Evolutionary conservation across 1,140 invertebrate genomes (phyloP), one percentile per base, ranked within the genome.

Genomic region (Drosophila truncata): DNA sequence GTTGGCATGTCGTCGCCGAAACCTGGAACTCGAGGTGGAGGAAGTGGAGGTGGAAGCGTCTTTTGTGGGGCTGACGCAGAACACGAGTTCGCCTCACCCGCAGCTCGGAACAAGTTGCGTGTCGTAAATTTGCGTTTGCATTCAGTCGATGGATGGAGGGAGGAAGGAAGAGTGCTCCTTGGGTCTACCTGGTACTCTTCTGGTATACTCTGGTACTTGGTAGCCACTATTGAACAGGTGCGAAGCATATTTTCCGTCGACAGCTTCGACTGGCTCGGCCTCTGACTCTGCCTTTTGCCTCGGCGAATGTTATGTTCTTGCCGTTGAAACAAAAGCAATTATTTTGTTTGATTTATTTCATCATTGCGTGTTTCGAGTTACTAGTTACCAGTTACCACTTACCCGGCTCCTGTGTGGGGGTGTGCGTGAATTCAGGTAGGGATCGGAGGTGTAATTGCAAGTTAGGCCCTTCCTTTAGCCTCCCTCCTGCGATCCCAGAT

Each of bases 321-420:
- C 77, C 74, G 84, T 65, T 90, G 65, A 76, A 88, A 90, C 72
- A 81, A 79, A 80, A 85, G 78, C 86, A 81, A 81, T 85, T 85
- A 90, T 84, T 85, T 90, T 83, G 74, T 81, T 90, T 88, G 84
- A 88, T 88, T 88, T 88, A 88, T 88, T 90, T 88, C 52, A 58
- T 85, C 80, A 90, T 90, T 88, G 84, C 84, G 81, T 87, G 85
- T 64, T 63, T 52, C 41, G 42, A 37, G 60, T 44, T 59, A 47
- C 35, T 42, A 39, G 25, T 49, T 42, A 42, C 52, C 52, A 55
- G 85, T 63, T 54, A 35, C 35, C 47, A 37, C n/a, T 60, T 42
- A 42, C 25, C 33, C 23, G 66, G 39, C 47, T 27, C 20, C 35
- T 44, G 64, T 62, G 69, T 58, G 67, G 59, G 67, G 59, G 62